A percentile compares a stretch with the other conserved stretches of the same genome.
Conservation (phyloP, 1,140 invertebrate species). For the Diploscapter pachys region DNA sequence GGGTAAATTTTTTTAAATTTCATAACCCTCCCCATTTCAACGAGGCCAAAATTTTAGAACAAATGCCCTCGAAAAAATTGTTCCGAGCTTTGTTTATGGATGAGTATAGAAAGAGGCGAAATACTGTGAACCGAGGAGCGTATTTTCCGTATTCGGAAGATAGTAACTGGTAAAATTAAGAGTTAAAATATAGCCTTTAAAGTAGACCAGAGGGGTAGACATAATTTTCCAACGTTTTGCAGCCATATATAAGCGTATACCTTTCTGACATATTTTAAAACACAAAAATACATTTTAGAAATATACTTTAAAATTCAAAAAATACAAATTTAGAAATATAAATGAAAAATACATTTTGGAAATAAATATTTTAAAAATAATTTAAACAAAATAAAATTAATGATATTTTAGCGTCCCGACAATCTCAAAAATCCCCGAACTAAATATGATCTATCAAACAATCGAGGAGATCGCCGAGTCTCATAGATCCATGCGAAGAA, state of each 20-base stretch:
- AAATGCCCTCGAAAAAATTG: slow-evolving; percentile 27
- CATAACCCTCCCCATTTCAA: slow-evolving; percentile 37
- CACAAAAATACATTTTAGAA: not conserved
- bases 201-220: too few species aligned
- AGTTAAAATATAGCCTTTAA: not conserved
- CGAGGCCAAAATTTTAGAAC: slow-evolving; percentile 28
- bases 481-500: slow-evolving; percentile 39
- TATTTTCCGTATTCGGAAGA: not conserved
- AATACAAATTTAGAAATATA: slow-evolving; percentile 12
- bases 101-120: slow-evolving; percentile 26
- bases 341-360: slow-evolving; percentile 7
- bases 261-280: slow-evolving; percentile 13
- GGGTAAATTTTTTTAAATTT: slow-evolving; percentile 38
- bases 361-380: slow-evolving; percentile 5
- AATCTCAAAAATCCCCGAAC: slow-evolving; percentile 2
- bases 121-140: not conserved
- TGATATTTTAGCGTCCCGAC: not conserved
- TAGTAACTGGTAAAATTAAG: not conserved
- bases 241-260: too few species aligned
- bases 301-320: not conserved
- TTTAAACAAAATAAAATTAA: slow-evolving; percentile 25
- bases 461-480: slow-evolving; percentile 47
- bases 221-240: too few species aligned
- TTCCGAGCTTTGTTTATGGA: slow-evolving; percentile 21
- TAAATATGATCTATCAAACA: slow-evolving; percentile 23